Evolutionary conservation across 2,888 invertebrate species (phyloP).

Genomic region (Oligia latruncula): DNA sequence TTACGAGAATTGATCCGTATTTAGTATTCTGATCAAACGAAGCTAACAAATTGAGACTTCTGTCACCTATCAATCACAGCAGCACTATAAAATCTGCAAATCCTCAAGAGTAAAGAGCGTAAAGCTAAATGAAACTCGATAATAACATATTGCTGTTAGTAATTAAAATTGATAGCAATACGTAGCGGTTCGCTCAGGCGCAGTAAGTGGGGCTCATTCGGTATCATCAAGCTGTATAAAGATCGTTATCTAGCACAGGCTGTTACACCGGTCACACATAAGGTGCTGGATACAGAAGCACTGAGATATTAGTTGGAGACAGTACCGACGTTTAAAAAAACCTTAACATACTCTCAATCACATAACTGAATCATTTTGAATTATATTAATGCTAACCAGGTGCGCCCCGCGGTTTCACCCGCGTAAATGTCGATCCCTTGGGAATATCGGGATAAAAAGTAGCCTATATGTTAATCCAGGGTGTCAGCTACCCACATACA

Average conservation of each 20-base stretch:
- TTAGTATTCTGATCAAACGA: background rate
- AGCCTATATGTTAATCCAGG: too few relatives aligned
- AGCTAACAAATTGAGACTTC: background rate
- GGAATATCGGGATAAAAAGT: too few relatives aligned
- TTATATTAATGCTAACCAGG: too few relatives aligned
- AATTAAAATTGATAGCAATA: constrained; percentile 52
- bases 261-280: constrained; percentile 11
- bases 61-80: background rate
- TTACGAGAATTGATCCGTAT: background rate
- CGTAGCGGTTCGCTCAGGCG: constrained; percentile 44
- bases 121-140: constrained; percentile 59
- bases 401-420: too few relatives aligned
- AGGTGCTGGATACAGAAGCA: background rate
- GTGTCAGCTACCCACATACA: too few relatives aligned
- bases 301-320: background rate
- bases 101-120: constrained; percentile 49
- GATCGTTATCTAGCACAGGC: constrained; percentile 44
- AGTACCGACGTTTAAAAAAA: too few relatives aligned
- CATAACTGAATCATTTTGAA: too few relatives aligned
- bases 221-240: constrained; percentile 24
- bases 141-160: constrained; percentile 37
- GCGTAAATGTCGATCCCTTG: too few relatives aligned
- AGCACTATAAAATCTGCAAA: background rate
- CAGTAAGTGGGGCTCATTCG: constrained; percentile 47
- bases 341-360: too few relatives aligned